Evolutionary conservation across 2,113 vertebrate genomes (phyloP).

Genomic region (Cryptomyrus ogoouensis): DNA sequence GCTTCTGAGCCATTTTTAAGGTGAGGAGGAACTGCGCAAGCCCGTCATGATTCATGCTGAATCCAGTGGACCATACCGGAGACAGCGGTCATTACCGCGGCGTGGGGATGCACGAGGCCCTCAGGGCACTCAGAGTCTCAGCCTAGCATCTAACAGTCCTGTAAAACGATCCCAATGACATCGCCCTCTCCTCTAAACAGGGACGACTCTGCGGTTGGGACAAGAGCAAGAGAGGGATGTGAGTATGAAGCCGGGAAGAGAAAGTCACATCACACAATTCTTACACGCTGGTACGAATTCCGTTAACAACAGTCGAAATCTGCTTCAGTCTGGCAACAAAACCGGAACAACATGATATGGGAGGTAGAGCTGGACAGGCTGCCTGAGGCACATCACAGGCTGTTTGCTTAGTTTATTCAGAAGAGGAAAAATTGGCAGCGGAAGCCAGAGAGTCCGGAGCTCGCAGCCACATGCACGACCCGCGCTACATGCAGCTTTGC

Average conservation of each 20-base stretch:
- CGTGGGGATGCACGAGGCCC: background rate
- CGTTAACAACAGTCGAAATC: slow-evolving; percentile 19
- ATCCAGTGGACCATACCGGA: background rate
- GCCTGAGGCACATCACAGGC: background rate
- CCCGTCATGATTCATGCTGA: background rate
- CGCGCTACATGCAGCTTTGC: background rate
- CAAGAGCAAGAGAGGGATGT: slow-evolving; percentile 32
- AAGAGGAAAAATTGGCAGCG: background rate
- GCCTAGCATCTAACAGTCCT: slow-evolving; percentile 28
- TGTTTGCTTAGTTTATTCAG: background rate
- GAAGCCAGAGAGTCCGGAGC: background rate
- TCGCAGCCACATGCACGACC: background rate
- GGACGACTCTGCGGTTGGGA: slow-evolving; percentile 41
- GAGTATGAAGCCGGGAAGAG: slow-evolving; percentile 34
- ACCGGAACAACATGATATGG: background rate
- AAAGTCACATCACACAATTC: background rate
- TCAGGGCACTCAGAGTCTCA: slow-evolving; percentile 23
- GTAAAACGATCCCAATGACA: slow-evolving; percentile 22
- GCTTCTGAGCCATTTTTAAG: background rate
- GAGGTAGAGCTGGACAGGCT: background rate
- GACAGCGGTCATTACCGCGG: background rate
- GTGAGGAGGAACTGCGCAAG: background rate
- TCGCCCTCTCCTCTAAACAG: slow-evolving; percentile 25
- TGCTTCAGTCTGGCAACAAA: background rate
- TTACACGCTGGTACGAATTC: slow-evolving; percentile 20